These are phyloP conservation scores for Lottia gigantea DNA, from an alignment of 2,888 invertebrate species.

Conservation along the genomic window DNA sequence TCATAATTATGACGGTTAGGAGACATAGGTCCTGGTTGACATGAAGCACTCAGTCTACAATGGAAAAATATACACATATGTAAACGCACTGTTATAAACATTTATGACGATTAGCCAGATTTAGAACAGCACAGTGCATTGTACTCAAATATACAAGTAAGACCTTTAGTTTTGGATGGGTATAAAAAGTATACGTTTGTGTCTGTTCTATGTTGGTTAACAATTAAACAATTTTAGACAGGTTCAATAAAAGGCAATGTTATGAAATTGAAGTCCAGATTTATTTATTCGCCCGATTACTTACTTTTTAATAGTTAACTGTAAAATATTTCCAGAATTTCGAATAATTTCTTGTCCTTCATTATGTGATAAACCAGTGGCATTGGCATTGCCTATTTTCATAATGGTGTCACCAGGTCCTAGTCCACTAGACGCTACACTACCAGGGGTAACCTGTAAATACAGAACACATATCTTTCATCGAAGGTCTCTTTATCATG, in stretches of 20 bases:
- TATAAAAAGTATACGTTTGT: too few species aligned
- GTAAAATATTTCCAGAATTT: slow-evolving; percentile 59
- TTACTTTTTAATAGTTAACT: slow-evolving; percentile 63
- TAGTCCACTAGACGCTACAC: slow-evolving; percentile 59
- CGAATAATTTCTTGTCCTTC: slow-evolving; percentile 64
- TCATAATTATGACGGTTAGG: slow-evolving; percentile 23
- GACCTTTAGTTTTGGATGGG: too few species aligned
- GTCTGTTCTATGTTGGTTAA: too few species aligned
- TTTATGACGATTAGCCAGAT: too few species aligned
- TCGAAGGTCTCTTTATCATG: too few species aligned
- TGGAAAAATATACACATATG: not conserved
- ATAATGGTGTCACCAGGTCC: slow-evolving; percentile 60
- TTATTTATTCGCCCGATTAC: too few species aligned
- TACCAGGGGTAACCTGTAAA: slow-evolving; percentile 64
- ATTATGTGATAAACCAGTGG: slow-evolving; percentile 55
- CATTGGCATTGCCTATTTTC: slow-evolving; percentile 61
- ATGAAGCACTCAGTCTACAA: slow-evolving; percentile 23
- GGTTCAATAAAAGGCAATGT: too few species aligned
- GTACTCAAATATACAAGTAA: too few species aligned
- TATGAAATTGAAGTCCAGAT: too few species aligned
- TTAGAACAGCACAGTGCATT: too few species aligned
- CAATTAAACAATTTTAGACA: too few species aligned
- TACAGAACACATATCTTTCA: not conserved
- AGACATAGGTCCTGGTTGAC: slow-evolving; percentile 19
- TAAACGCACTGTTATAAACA: too few species aligned